These are phyloP conservation scores for Amblyteles armatorius DNA, from an alignment of 2,888 invertebrate genomes.

Conservation along the genomic window DNA sequence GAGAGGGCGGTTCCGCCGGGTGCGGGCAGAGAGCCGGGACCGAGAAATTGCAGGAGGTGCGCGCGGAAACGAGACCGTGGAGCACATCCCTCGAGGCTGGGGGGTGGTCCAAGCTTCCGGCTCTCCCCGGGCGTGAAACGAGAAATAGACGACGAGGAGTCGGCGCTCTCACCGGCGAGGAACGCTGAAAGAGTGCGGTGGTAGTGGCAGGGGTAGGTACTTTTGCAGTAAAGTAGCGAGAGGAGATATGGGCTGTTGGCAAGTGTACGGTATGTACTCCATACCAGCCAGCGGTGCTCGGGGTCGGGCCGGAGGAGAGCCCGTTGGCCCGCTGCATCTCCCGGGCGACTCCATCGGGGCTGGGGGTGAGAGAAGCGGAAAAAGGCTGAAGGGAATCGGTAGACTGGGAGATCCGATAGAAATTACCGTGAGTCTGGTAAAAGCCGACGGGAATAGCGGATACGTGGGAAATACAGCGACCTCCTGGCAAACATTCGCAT, in stretches of 20 bases:
- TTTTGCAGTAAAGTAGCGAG: not conserved
- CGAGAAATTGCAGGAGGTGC: conserved; percentile 55
- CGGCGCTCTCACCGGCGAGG: conserved; percentile 20
- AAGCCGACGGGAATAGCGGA: too few species aligned
- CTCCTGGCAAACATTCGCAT: too few species aligned
- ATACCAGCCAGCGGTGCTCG: not conserved
- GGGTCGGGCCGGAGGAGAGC: too few species aligned
- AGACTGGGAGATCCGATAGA: too few species aligned
- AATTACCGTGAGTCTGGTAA: too few species aligned
- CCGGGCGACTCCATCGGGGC: not conserved
- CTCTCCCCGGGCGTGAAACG: conserved; percentile 44
- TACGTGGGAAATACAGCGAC: too few species aligned
- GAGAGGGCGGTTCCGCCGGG: conserved; percentile 37
- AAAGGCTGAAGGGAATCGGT: not conserved
- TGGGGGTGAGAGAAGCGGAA: not conserved
- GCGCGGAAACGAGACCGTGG: conserved; percentile 44
- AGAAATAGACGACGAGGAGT: conserved; percentile 55
- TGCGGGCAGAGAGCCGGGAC: conserved; percentile 12
- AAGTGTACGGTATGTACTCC: not conserved
- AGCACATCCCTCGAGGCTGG: conserved; percentile 23
- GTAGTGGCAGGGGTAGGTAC: not conserved
- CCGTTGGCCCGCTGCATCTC: not conserved
- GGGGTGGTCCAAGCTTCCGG: conserved; percentile 44
- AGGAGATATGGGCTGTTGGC: not conserved
- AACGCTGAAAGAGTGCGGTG: not conserved